phyloP scores from a whole-genome alignment of 2,797 vertebrate species.

The Pogonophryne albipinna region DNA sequence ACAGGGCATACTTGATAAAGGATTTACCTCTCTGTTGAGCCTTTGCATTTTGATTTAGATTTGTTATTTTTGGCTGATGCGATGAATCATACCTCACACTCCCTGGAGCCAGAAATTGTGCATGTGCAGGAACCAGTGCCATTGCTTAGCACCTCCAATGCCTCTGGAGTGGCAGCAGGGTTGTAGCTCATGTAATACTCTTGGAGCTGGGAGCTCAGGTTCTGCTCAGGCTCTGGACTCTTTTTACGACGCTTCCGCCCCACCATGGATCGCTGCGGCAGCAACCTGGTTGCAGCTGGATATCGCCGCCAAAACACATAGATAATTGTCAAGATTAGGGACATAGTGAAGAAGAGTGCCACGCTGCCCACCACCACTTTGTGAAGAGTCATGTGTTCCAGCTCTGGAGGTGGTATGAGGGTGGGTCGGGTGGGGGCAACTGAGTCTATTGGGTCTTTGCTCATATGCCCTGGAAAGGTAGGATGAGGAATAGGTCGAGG shows the following conservation, averaged over 20 bases:
- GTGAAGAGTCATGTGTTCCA: constrained; percentile 95
- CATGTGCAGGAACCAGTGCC: constrained; percentile 98
- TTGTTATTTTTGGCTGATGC: constrained; percentile 77
- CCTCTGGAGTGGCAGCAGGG: constrained; percentile 93
- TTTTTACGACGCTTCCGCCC: constrained; percentile 96
- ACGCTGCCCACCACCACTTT: constrained; percentile 99
- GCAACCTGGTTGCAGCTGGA: constrained; percentile 91
- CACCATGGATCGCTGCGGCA: constrained; percentile 94
- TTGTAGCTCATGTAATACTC: constrained; percentile 99
- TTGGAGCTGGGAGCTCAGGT: constrained; percentile 98
- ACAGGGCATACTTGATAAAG: constrained; percentile 72
- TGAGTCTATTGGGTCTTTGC: constrained; percentile 81
- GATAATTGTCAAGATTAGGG: constrained; percentile 94
- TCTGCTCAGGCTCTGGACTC: constrained; percentile 95
- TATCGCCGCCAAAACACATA: constrained; percentile 98
- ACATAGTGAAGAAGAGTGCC: constrained; percentile 95
- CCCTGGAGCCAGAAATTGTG: constrained; percentile 99
- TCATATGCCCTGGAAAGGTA: constrained; percentile 86
- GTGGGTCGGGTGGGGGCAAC: constrained; percentile 80
- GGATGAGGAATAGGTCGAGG: constrained; percentile 89
- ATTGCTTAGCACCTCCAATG: constrained; percentile 97
- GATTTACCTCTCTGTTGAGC: constrained; percentile 85
- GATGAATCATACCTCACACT: constrained; percentile 99
- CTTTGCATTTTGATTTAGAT: constrained; percentile 82
- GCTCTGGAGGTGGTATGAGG: constrained; percentile 87